A percentile compares a stretch with the other conserved stretches of the same genome.
Conservation (phyloP, 2,888 invertebrate genomes). For the Tyria jacobaeae region DNA sequence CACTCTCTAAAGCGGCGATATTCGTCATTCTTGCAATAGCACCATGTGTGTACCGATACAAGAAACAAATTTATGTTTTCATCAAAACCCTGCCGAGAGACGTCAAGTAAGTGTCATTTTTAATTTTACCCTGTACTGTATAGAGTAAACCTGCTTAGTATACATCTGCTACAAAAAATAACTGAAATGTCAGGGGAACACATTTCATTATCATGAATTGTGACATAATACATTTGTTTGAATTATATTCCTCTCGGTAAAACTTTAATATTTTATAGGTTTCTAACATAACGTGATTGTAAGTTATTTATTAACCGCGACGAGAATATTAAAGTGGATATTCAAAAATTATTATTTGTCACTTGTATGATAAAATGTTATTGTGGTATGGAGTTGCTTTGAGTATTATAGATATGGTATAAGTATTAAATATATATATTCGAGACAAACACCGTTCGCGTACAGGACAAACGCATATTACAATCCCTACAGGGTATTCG, state of each 20-base stretch:
- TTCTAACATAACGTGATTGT: not conserved
- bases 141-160: slow-evolving; percentile 8
- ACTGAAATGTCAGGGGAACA: slow-evolving; percentile 15
- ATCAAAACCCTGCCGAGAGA: slow-evolving; percentile 89
- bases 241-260: slow-evolving; percentile 16
- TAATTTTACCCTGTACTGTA: slow-evolving; percentile 26
- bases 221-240: not conserved
- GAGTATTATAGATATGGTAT: not conserved
- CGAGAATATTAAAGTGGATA: not conserved
- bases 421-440: no score
- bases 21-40: slow-evolving; percentile 87
- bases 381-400: no score
- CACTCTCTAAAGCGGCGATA: slow-evolving; percentile 90
- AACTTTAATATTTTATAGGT: not conserved
- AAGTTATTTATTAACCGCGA: no score
- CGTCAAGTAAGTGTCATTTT: slow-evolving; percentile 85
- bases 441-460: not conserved
- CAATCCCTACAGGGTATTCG: slow-evolving; percentile 10
- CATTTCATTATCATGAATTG: not conserved
- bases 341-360: not conserved
- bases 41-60: slow-evolving; percentile 85
- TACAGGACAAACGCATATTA: slow-evolving; percentile 6
- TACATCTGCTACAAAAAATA: slow-evolving; percentile 14
- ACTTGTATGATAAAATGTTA: no score
- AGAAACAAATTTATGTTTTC: slow-evolving; percentile 87